Evolutionary conservation across 37 sponge, comb jelly and placozoan genomes (phyloP).

Genomic region (Dysidea cf. avara): DNA sequence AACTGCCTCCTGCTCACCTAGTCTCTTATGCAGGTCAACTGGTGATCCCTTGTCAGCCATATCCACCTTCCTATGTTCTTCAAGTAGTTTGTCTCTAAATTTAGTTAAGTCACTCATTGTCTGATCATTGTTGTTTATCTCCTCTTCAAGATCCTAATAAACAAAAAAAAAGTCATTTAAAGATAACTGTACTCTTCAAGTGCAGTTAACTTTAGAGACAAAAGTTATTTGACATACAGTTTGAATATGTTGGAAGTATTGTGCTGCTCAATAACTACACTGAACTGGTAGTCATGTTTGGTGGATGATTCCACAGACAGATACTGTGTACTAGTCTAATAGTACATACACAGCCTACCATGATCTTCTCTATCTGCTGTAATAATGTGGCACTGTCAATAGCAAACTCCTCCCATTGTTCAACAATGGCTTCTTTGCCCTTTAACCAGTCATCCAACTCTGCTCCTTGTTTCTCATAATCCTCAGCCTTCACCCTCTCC

Average conservation of each 20-base stretch:
- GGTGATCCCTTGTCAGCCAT: slow-evolving; percentile 3
- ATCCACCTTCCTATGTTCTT: not conserved
- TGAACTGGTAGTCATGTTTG: slow-evolving; percentile 42
- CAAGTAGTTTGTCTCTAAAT: slow-evolving; percentile 36
- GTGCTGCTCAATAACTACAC: slow-evolving; percentile 3
- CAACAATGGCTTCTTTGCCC: slow-evolving; percentile 26
- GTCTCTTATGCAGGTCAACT: slow-evolving; percentile 57
- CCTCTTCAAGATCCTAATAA: too few relatives aligned
- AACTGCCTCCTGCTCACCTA: slow-evolving; percentile 58
- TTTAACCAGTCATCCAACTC: slow-evolving; percentile 55
- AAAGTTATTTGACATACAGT: too few relatives aligned
- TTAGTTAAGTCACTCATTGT: slow-evolving; percentile 22
- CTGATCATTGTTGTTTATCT: too few relatives aligned
- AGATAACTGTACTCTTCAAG: too few relatives aligned
- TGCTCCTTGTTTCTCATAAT: slow-evolving; percentile 30
- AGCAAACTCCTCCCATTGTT: slow-evolving; percentile 13
- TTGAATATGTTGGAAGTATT: too few relatives aligned
- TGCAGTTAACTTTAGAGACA: too few relatives aligned
- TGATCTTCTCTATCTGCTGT: slow-evolving; percentile 27
- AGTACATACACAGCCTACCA: too few relatives aligned
- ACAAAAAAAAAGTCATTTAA: too few relatives aligned
- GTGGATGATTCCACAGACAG: not conserved
- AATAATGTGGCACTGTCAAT: slow-evolving; percentile 63
- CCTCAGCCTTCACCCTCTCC: slow-evolving; percentile 34
- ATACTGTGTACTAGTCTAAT: not conserved